Base-by-base conservation (phyloP, 2,113 vertebrate genomes). In the Etheostoma spectabile region DNA sequence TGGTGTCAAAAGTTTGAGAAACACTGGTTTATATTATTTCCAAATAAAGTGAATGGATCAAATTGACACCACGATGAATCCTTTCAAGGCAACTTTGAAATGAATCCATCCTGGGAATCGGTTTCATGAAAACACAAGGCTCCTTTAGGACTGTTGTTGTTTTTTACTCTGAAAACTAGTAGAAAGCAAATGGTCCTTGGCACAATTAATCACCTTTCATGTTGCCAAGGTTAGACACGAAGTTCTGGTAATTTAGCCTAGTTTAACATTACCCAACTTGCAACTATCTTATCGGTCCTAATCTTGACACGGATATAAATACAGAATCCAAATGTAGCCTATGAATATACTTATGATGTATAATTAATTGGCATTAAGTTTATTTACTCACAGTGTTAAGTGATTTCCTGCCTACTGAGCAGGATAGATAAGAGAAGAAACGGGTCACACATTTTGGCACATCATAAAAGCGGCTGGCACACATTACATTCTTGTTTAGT, bases 391-490 rank as follows among this genome's bases (percentile, higher is more conserved):
- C 55, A 56, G 38, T 63, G 24, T 55, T 69, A 57, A 63, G 45
- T 45, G n/a, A 18, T 59, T 56, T 57, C 18, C 22, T 63, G 46
- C n/a, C 15, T 71, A 56, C 49, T 72, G 38, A 49, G 55, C 1
- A 27, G 24, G n/a, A 69, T 49, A 27, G 70, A 61, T 21, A n/a
- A 42, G 46, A 15, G 18, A 30, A 33, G 38, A 64, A 60, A 49
- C 12, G 42, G 49, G 60, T 78, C 60, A 46, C 53, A 70, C 30
- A 11, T 63, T 65, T 61, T 76, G 65, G 74, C 46, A 24, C 56
- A 68, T 66, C 12, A 59, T 64, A 8, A 73, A 64, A 55, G 66
- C 24, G 11, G 18, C 49, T 82, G 69, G 64, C 77, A 70, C 49
- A 57, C 61, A 18, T 77, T 63, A 52, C 33, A 8, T 24, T 55